Evolutionary conservation across 2,888 invertebrate genomes (phyloP).

Genomic region (Drosophila mercatorum): DNA sequence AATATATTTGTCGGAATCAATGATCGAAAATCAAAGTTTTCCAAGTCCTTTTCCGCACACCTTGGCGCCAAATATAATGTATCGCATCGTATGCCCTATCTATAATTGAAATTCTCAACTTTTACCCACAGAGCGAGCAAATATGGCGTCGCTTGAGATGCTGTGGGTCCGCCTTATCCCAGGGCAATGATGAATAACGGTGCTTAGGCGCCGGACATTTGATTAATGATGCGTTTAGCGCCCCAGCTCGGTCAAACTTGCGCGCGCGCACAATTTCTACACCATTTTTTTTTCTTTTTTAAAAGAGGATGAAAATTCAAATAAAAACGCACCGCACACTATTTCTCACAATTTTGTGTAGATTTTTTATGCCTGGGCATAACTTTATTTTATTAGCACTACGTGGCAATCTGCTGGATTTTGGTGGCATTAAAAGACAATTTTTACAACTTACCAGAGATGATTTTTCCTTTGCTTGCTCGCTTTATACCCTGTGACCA

Average conservation of each 20-base stretch:
- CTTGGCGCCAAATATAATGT: neutral
- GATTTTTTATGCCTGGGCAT: conserved; percentile 70
- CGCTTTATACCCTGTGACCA: conserved; percentile 26
- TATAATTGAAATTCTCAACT: conserved; percentile 17
- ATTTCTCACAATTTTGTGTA: conserved; percentile 69
- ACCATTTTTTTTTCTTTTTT: conserved; percentile 54
- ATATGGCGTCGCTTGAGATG: conserved; percentile 52
- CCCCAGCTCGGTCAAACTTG: conserved; percentile 44
- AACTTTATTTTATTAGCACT: conserved; percentile 81
- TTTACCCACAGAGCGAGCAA: conserved; percentile 40
- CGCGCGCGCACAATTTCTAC: conserved; percentile 73
- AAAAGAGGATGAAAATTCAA: conserved; percentile 23
- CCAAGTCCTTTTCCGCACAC: neutral
- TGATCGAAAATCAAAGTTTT: neutral
- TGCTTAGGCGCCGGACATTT: conserved; percentile 79
- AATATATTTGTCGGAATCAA: neutral
- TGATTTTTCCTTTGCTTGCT: conserved; percentile 57
- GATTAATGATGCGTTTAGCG: conserved; percentile 81
- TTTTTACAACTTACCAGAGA: conserved; percentile 78
- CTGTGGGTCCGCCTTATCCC: conserved; percentile 54
- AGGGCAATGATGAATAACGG: conserved; percentile 79
- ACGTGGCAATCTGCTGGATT: conserved; percentile 81
- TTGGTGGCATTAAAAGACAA: conserved; percentile 79
- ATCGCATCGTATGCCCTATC: neutral
- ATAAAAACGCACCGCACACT: conserved; percentile 55